These are phyloP conservation scores for Aphelocoma californica DNA, from an alignment of 2,797 vertebrate genomes.

Conservation along the genomic window DNA sequence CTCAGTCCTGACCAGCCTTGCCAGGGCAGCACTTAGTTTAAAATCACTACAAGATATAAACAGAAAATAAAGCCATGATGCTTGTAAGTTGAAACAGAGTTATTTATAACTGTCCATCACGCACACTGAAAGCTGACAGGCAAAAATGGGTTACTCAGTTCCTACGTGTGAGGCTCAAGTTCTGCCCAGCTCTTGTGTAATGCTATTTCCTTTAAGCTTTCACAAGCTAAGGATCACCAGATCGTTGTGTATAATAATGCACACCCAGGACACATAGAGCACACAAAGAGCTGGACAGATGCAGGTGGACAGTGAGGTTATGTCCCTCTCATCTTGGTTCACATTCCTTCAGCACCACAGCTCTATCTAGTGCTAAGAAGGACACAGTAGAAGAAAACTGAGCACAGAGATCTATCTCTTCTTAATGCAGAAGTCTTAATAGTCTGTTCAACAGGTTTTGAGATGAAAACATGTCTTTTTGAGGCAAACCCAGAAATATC, in stretches of 20 bases:
- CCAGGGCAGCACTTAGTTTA: neutral
- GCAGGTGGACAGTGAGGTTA: neutral
- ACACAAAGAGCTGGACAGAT: neutral
- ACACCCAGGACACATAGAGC: fast-evolving
- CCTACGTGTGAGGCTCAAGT: neutral
- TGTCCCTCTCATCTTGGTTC: neutral
- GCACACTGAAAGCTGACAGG: neutral
- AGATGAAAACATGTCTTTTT: neutral
- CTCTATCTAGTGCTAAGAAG: neutral
- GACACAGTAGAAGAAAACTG: neutral
- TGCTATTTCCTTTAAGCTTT: neutral
- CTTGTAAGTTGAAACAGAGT: neutral
- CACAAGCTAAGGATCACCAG: neutral
- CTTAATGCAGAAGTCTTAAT: neutral
- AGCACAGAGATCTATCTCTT: neutral
- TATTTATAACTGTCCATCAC: neutral
- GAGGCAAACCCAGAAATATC: neutral
- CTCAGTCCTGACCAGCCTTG: neutral
- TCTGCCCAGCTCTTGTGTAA: neutral
- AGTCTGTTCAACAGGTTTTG: neutral
- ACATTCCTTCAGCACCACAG: neutral
- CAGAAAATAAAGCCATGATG: neutral
- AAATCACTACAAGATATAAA: neutral
- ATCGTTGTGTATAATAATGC: too few relatives aligned
- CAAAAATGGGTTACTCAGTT: neutral